A percentile compares a stretch with the other conserved stretches of the same genome.
phyloP scores from a whole-genome alignment of 2,888 invertebrate genomes.

The Zygaena filipendulae region DNA sequence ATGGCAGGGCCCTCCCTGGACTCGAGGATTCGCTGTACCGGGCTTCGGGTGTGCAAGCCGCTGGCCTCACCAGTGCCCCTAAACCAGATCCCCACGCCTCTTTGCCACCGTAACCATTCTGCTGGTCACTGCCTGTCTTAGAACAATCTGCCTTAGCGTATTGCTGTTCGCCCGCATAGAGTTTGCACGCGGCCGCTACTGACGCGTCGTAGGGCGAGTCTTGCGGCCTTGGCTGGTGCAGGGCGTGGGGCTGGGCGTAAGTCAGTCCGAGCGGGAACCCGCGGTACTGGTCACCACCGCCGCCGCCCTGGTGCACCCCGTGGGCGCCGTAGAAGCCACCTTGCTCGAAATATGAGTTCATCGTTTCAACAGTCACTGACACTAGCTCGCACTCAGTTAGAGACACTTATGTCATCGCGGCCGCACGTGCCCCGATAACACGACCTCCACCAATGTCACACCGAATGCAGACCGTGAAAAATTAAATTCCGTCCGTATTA shows the following conservation, averaged over 20 bases:
- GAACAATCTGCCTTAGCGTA: slow-evolving; percentile 82
- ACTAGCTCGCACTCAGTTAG: slow-evolving; percentile 54
- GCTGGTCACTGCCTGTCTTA: slow-evolving; percentile 71
- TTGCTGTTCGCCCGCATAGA: slow-evolving; percentile 78
- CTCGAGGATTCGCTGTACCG: slow-evolving; percentile 88
- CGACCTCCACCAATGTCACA: slow-evolving; percentile 61
- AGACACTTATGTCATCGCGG: slow-evolving; percentile 65
- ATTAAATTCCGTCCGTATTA: slow-evolving; percentile 65
- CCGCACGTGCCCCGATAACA: slow-evolving; percentile 57
- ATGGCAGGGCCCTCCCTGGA: slow-evolving; percentile 80
- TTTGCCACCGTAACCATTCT: slow-evolving; percentile 78
- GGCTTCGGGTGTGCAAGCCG: slow-evolving; percentile 91
- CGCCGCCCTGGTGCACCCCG: slow-evolving; percentile 81
- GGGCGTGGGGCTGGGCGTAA: slow-evolving; percentile 83
- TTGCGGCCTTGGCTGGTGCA: slow-evolving; percentile 84
- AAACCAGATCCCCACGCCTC: slow-evolving; percentile 77
- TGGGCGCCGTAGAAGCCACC: slow-evolving; percentile 94
- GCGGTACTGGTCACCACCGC: slow-evolving; percentile 83
- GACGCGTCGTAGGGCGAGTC: slow-evolving; percentile 93
- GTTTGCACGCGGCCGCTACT: slow-evolving; percentile 87
- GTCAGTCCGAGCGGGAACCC: slow-evolving; percentile 90
- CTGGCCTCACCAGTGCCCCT: slow-evolving; percentile 80
- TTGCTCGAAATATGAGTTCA: slow-evolving; percentile 98
- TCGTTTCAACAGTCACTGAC: slow-evolving; percentile 71
- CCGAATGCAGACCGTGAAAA: slow-evolving; percentile 48